Evolutionary conservation across 2,113 vertebrate species (phyloP), one percentile per base, ranked within the genome.

Genomic region (Lathamus discolor): DNA sequence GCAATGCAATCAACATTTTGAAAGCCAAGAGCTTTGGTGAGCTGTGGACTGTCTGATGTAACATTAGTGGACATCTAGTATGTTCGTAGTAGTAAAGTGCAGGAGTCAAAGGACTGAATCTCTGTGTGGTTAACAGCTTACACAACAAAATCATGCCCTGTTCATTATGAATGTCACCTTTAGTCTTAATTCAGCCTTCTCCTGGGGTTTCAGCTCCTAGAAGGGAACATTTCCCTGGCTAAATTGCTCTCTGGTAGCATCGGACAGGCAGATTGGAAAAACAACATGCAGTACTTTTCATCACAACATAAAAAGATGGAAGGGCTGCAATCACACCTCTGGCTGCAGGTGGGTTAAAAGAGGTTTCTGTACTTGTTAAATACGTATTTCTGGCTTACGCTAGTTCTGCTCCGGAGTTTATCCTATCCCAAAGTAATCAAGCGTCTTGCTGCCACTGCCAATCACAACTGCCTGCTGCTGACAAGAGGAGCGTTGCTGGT

Each of bases 391-490:
- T 84, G 7, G n/a, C 48, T 93, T 95, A 24, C 23, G 27, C 48
- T 68, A 28, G 37, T 86, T 93, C 86, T 84, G 35, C 48, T 68
- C 39, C 86, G 31, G 35, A 68, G 77, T 87, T 97, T 84, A 55
- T 75, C 73, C 73, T 39, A 10, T 81, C 69, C 77, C 77, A 79
- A 75, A 93, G 88, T 52, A 93, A 82, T 75, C 61, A 91, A 77
- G 77, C 3, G 0, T 89, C 86, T 77, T 61, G 61, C 91, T 93
- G 91, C 83, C 92, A 82, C 94, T 95, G 93, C 94, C 94, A 75
- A 78, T 95, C 86, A 81, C 73, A 61, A 8, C 77, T 75, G 23
- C 37, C 76, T 86, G 83, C 88, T 83, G 69, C 64, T 95, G 95
- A 97, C 91, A 84, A 93, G 83, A 78, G 88, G 54, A 94, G 81